Base-by-base conservation (phyloP, 2,888 invertebrate species). In the Amiota communis region DNA sequence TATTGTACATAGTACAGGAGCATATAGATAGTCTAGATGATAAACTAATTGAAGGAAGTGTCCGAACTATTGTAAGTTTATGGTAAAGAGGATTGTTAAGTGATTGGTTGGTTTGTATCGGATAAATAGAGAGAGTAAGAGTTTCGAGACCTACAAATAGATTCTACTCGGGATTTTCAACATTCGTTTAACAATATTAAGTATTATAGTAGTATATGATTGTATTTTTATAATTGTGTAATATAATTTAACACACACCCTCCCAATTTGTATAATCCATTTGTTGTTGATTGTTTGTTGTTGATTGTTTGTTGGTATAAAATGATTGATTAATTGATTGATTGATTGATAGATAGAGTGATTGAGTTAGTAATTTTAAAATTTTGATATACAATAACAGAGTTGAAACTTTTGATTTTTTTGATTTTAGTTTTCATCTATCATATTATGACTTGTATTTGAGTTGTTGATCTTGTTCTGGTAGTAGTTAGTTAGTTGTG, bases 241-340 rank as follows among this genome's bases (percentile, higher is more conserved):
- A 77, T 79, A 76, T 76, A 77, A 82, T 79, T 83, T 83, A 80
- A 83, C 85, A 83, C 85, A 83, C 83, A 83, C 83, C 83, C 83
- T 86, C 83, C 83, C 83, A 79, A 80, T 80, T 75, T 77, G 83
- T 81, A 75, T 77, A 53, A 77, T 81, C 82, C 81, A 74, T 64
- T 53, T 53, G 51, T 46, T 64, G 15, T 59, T n/a, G 47, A 13
- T 36, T 36, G 36, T 36, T 36, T 36, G 6, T 36, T 36, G 36
- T 36, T 36, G 36, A 6, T 36, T n/a, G n/a, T 36, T 36, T 36
- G 36, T 36, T 36, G 36, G 36, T 36, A 36, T 36, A 36, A 36
- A 36, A 36, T 36, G 36, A 36, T 36, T 36, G 23, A 23, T 23
- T 23, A 23, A 23, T 23, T 23, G 23, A 23, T 23, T 23, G 63